A percentile compares a stretch with the other conserved stretches of the same genome.
phyloP scores from a whole-genome alignment of 2,113 vertebrate genomes.

The Nycticorax nycticorax region DNA sequence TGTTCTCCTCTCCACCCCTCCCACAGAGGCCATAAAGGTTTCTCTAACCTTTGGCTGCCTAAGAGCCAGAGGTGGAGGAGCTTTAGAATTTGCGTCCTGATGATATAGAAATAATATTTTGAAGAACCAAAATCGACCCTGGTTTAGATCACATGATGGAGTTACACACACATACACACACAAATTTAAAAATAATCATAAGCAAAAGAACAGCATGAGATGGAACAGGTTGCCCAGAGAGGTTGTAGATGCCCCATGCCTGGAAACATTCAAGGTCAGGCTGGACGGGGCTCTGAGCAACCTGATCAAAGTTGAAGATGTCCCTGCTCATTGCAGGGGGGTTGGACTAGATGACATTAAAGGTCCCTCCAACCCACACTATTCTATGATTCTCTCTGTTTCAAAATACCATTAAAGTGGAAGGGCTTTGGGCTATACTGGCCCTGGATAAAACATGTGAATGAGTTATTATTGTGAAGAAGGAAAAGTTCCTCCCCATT shows the following conservation, averaged over 20 bases:
- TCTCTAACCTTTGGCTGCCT: neutral
- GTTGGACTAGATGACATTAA: neutral
- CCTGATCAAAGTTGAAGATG: neutral
- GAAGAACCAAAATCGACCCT: too few relatives aligned
- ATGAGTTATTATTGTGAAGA: neutral
- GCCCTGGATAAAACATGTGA: neutral
- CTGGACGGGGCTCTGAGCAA: neutral
- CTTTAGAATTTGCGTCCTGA: too few relatives aligned
- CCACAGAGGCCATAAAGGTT: neutral
- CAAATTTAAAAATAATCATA: too few relatives aligned
- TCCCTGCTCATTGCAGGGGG: neutral
- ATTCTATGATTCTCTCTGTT: neutral
- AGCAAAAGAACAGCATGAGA: too few relatives aligned
- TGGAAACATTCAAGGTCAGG: neutral
- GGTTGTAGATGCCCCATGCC: fast-evolving
- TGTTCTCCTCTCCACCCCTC: neutral
- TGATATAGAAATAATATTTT: too few relatives aligned
- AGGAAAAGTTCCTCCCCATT: neutral
- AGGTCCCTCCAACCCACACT: neutral
- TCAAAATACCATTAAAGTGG: neutral
- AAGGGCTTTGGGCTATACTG: neutral
- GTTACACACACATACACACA: too few relatives aligned
- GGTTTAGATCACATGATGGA: too few relatives aligned
- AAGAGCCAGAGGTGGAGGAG: too few relatives aligned
- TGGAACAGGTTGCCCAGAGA: neutral